phyloP scores from a whole-genome alignment of 2,797 vertebrate genomes.

The Dipus sagitta region DNA sequence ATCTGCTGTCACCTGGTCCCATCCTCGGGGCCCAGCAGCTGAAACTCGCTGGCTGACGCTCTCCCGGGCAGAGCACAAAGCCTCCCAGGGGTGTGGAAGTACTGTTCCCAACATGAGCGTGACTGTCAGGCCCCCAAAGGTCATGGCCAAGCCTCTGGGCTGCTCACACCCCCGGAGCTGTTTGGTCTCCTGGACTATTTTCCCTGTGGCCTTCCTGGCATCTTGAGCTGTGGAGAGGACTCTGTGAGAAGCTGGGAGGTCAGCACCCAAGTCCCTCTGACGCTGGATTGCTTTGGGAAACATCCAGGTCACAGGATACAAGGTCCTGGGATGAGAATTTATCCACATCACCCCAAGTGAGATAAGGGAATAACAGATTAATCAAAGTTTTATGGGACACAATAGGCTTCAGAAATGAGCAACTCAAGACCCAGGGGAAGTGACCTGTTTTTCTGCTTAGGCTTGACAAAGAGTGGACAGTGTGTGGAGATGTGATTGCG shows the following conservation, averaged over 20 bases:
- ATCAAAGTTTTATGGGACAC: not conserved
- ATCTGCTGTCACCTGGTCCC: too few species aligned
- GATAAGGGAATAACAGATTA: not conserved
- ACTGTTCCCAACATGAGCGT: not conserved
- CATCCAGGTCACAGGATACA: not conserved
- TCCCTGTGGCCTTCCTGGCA: not conserved
- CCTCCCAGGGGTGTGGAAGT: not conserved
- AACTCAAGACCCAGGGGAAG: too few species aligned
- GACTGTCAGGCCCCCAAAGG: too few species aligned
- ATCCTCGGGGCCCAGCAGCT: not conserved
- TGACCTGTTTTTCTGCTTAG: not conserved
- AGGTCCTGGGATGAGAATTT: not conserved
- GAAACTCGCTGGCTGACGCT: not conserved
- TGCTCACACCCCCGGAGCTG: not conserved
- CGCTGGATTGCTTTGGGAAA: not conserved
- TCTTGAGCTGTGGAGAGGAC: not conserved
- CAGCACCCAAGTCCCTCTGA: not conserved
- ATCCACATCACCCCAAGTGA: not conserved
- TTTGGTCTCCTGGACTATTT: not conserved
- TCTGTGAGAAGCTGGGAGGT: not conserved
- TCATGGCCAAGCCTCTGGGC: fast-evolving
- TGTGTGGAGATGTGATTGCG: not conserved
- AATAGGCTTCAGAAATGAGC: not conserved
- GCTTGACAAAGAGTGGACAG: too few species aligned
- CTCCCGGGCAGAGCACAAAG: too few species aligned